A percentile compares a stretch with the other conserved stretches of the same genome.
Evolutionary conservation across 2,888 invertebrate genomes (phyloP).

Genomic region (Acleris holmiana): DNA sequence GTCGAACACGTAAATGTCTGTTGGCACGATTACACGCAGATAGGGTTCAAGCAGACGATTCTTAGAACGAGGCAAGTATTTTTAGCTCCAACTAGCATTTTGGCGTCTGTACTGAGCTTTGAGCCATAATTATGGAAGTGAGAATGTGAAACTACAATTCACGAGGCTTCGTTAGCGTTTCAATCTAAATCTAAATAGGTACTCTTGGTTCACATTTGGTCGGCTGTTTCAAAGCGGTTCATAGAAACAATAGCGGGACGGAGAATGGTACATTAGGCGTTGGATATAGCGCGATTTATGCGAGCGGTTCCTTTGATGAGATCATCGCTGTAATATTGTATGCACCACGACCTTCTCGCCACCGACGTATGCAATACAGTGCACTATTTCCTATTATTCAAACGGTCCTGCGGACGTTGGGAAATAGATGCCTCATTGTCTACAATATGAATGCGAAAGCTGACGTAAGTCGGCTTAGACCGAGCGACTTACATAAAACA

Average conservation of each 20-base stretch:
- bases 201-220: conserved; percentile 40
- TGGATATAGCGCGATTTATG: conserved; percentile 82
- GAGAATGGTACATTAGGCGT: conserved; percentile 82
- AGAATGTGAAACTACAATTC: conserved; percentile 11
- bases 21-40: conserved; percentile 54
- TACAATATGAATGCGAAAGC: conserved; percentile 57
- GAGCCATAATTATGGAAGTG: conserved; percentile 19
- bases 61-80: conserved; percentile 27
- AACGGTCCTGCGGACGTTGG: conserved; percentile 65
- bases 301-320: conserved; percentile 83
- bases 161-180: conserved; percentile 21
- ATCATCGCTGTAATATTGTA: conserved; percentile 78
- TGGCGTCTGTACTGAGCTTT: conserved; percentile 20
- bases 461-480: conserved; percentile 51
- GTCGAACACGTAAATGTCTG: conserved; percentile 51
- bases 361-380: conserved; percentile 70
- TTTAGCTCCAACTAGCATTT: conserved; percentile 19
- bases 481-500: conserved; percentile 33
- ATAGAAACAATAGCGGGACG: conserved; percentile 83
- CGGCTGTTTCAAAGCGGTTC: conserved; percentile 82
- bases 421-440: conserved; percentile 78
- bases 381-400: conserved; percentile 81
- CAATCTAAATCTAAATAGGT: conserved; percentile 21
- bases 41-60: conserved; percentile 39
- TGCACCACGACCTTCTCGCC: conserved; percentile 75